Evolutionary conservation across 2,113 vertebrate species (phyloP).

Genomic region (Cheilinus undulatus): DNA sequence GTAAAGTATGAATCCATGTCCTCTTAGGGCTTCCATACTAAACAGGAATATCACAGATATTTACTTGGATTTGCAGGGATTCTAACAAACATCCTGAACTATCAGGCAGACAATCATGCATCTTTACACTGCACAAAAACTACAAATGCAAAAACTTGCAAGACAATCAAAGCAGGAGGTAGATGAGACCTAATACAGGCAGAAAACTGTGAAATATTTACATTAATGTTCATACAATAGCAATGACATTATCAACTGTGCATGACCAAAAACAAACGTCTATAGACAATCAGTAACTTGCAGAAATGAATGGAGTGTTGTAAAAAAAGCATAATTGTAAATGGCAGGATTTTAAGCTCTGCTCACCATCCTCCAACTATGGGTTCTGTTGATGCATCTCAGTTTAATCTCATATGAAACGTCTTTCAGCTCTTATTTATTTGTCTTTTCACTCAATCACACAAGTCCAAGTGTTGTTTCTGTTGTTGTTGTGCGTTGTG

Average conservation of each 20-base stretch:
- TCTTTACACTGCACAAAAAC: constrained; percentile 29
- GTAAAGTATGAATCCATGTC: neutral
- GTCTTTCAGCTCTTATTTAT: constrained; percentile 73
- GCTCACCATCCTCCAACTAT: constrained; percentile 63
- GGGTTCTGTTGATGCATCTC: constrained; percentile 65
- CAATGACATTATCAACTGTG: constrained; percentile 46
- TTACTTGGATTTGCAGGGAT: constrained; percentile 6
- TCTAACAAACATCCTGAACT: constrained; percentile 9
- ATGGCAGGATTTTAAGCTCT: constrained; percentile 38
- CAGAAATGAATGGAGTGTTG: constrained; percentile 54
- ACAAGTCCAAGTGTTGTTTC: constrained; percentile 71
- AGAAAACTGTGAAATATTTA: constrained; percentile 49
- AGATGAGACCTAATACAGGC: neutral
- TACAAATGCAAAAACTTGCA: constrained; percentile 20
- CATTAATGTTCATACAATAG: constrained; percentile 40
- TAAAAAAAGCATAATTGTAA: constrained; percentile 56
- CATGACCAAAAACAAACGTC: constrained; percentile 66
- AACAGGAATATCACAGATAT: neutral
- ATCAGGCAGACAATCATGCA: constrained; percentile 65
- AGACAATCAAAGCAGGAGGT: constrained; percentile 69
- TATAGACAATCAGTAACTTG: constrained; percentile 72
- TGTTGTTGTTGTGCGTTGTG: constrained; percentile 69
- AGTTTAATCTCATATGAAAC: constrained; percentile 52
- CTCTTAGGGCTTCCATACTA: neutral
- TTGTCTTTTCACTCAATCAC: constrained; percentile 79